Evolutionary conservation across 2,888 invertebrate genomes (phyloP).

Genomic region (Agrilus cyanescens): DNA sequence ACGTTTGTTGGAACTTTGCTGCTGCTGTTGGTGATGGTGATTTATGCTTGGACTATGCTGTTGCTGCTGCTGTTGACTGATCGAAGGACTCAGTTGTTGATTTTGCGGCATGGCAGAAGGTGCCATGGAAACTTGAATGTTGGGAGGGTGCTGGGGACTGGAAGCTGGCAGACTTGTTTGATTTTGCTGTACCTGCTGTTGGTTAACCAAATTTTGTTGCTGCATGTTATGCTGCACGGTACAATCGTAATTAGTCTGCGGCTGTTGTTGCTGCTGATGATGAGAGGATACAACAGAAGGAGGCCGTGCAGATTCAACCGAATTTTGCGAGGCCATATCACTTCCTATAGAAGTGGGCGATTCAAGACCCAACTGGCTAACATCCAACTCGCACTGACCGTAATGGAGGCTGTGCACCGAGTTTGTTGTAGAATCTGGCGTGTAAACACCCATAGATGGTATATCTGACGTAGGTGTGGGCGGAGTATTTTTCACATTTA

Average conservation of each 20-base stretch:
- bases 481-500: constrained; percentile 36
- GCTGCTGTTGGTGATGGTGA: constrained; percentile 22
- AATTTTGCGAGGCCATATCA: constrained; percentile 67
- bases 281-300: constrained; percentile 41
- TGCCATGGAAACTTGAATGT: constrained; percentile 13
- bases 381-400: constrained; percentile 71
- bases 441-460: constrained; percentile 78
- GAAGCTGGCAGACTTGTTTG: constrained; percentile 35
- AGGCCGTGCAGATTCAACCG: constrained; percentile 48
- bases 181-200: constrained; percentile 20
- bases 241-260: constrained; percentile 49
- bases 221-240: constrained; percentile 61
- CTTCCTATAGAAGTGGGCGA: constrained; percentile 82
- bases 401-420: constrained; percentile 70
- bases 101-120: constrained; percentile 21
- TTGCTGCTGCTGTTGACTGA: constrained; percentile 28
- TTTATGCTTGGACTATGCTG: constrained; percentile 15
- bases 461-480: constrained; percentile 43
- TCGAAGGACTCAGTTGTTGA: constrained; percentile 17
- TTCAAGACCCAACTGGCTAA: constrained; percentile 72
- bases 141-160: constrained; percentile 36
- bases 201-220: constrained; percentile 12
- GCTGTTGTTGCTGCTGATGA: constrained; percentile 20
- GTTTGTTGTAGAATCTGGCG: constrained; percentile 73
- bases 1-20: constrained; percentile 29